phyloP scores from a whole-genome alignment of 2,797 vertebrate genomes.

The Triplophysa yarkandensis region DNA sequence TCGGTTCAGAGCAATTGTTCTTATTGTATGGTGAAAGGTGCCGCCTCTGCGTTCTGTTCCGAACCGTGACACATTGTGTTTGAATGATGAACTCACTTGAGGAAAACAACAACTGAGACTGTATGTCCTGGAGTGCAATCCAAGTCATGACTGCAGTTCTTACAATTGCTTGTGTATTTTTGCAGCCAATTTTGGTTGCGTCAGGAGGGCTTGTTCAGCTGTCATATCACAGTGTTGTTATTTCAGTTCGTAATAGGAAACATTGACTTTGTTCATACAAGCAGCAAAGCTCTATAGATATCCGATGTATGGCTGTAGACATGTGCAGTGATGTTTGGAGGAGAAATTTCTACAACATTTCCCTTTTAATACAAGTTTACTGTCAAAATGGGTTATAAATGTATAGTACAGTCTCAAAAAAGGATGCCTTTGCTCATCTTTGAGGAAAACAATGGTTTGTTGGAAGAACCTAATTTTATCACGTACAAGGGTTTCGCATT shows the following conservation, averaged over 20 bases:
- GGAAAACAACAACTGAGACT: conserved; percentile 31
- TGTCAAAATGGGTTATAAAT: no score
- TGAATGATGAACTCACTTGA: conserved; percentile 25
- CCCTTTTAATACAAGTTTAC: no score
- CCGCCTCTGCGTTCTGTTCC: not conserved
- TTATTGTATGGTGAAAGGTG: not conserved
- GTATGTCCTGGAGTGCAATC: conserved; percentile 13
- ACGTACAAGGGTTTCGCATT: no score
- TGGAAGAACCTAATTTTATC: no score
- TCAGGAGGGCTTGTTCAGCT: conserved; percentile 21
- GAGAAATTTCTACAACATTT: not conserved
- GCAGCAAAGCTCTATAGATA: not conserved
- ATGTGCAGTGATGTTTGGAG: no score
- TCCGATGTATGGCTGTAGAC: not conserved
- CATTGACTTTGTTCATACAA: not conserved
- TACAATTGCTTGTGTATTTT: conserved; percentile 18
- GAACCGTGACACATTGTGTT: not conserved
- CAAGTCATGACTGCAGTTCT: conserved; percentile 29
- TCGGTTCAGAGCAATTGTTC: not conserved
- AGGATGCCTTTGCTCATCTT: no score
- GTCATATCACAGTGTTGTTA: conserved; percentile 27
- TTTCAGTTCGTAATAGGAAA: conserved; percentile 14
- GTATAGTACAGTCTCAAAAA: no score
- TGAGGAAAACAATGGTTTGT: no score
- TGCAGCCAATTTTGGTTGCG: conserved; percentile 31